Base-by-base conservation (phyloP, 2,888 invertebrate species). In the Ophion obscuratus region DNA sequence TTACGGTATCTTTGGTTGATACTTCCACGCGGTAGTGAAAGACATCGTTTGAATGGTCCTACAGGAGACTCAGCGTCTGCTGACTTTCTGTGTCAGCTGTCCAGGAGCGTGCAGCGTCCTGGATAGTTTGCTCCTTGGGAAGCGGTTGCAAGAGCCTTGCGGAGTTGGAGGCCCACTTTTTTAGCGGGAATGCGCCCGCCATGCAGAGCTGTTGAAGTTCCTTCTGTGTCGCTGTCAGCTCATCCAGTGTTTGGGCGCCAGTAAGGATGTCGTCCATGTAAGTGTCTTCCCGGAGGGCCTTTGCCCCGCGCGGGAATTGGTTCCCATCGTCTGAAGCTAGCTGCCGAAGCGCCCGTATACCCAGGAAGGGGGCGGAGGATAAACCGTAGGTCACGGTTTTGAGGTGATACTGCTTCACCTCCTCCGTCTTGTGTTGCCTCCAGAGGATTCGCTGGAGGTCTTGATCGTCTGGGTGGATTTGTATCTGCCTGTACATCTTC, bases 401-500 rank as follows among this genome's bases (percentile, higher is more conserved):
- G 5, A 17, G 53, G 17, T 17, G 53, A 17, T 53, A 53, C 17
- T 53, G 53, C 11, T 74, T 74, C 73, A 17, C 73, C 73, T 59
- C 20, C 31, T 40, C 40, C 40, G 6, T 0, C 3, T 40, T 3
- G 40, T 40, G 40, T 9, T 40, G 53, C 11, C 53, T 53, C 53
- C 14, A 53, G 53, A 53, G 53, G 17, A 53, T 53, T 14, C 53
- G 17, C 17, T 53, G 47, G 14, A 47, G 47, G 10, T 47, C 47
- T 47, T 10, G 11, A 14, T 47, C 47, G 14, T 1, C 47, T 3
- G 47, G 14, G 47, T 47, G 47, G 14, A 14, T 2, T 47, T 14
- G 47, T 9, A 47, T 87, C 62, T 89, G 87, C 0, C 87, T 59
- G 62, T 77, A 86, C 87, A 87, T 88, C 66, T 87, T 86, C 11